phyloP scores from a whole-genome alignment of 2,888 invertebrate genomes.

The Encarsia formosa region DNA sequence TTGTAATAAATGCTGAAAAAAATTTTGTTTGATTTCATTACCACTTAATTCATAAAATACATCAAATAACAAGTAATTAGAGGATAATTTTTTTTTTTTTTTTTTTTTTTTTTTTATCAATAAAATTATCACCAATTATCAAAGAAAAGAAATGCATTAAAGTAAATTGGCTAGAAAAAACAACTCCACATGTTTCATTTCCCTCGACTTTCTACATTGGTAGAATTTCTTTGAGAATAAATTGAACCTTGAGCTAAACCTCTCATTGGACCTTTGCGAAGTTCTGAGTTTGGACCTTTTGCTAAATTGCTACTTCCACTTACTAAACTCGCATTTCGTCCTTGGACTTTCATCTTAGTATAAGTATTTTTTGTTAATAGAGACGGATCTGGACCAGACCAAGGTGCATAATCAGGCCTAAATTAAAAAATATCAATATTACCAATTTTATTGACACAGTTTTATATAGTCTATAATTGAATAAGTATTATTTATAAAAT shows the following conservation, averaged over 20 bases:
- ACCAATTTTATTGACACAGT: background rate
- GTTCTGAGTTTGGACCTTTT: slow-evolving; percentile 63
- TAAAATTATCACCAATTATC: no score
- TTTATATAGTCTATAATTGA: background rate
- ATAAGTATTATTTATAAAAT: background rate
- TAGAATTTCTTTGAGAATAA: slow-evolving; percentile 63
- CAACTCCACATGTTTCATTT: slow-evolving; percentile 51
- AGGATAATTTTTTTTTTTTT: no score
- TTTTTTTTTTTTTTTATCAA: no score
- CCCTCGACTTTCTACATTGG: slow-evolving; percentile 53
- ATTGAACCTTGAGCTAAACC: slow-evolving; percentile 76
- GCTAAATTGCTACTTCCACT: slow-evolving; percentile 50
- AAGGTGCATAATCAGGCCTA: slow-evolving; percentile 77
- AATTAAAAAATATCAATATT: slow-evolving; percentile 26
- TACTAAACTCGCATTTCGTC: slow-evolving; percentile 56
- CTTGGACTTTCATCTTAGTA: slow-evolving; percentile 43
- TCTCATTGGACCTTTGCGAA: slow-evolving; percentile 68
- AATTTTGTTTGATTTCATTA: background rate
- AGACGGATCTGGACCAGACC: slow-evolving; percentile 75
- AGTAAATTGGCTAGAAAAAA: slow-evolving; percentile 38
- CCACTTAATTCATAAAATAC: no score
- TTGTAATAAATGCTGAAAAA: slow-evolving; percentile 4
- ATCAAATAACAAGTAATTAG: no score
- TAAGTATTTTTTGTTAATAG: slow-evolving; percentile 49
- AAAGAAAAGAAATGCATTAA: no score